phyloP scores from a whole-genome alignment of 2,113 vertebrate species.

The Chloebia gouldiae region DNA sequence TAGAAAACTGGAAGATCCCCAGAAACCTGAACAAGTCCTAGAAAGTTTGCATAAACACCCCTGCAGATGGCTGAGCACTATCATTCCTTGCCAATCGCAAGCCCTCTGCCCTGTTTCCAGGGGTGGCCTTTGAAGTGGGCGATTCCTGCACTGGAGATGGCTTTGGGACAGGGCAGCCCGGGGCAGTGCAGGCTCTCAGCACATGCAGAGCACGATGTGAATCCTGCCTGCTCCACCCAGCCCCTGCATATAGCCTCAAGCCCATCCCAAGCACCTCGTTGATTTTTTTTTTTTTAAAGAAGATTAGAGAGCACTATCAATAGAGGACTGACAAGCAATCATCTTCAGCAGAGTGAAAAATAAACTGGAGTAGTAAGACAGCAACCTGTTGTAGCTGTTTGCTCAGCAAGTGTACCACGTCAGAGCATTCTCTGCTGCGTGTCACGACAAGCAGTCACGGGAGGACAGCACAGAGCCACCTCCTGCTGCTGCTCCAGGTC shows the following conservation, averaged over 20 bases:
- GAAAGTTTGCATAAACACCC: background rate
- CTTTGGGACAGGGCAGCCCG: background rate
- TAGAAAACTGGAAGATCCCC: constrained; percentile 34
- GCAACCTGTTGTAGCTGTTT: background rate
- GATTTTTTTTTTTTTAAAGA: background rate
- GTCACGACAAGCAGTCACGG: background rate
- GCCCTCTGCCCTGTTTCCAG: background rate
- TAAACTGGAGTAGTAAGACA: background rate
- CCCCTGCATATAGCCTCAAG: background rate
- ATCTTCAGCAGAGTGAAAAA: background rate
- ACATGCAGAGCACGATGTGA: background rate
- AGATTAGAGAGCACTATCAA: background rate
- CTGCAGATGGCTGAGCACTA: background rate
- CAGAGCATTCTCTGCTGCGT: background rate
- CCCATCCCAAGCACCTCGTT: background rate
- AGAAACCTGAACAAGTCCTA: constrained; percentile 8
- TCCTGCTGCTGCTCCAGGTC: background rate
- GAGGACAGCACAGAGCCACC: background rate
- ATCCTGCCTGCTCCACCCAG: background rate
- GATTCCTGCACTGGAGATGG: background rate
- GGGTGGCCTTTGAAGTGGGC: background rate
- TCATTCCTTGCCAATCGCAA: background rate
- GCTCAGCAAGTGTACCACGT: background rate
- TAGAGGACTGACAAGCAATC: background rate
- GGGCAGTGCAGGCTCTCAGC: background rate